Evolutionary conservation across 2,888 invertebrate species (phyloP), one percentile per base, ranked within the genome.

Genomic region (Hypselothyrea guttata): DNA sequence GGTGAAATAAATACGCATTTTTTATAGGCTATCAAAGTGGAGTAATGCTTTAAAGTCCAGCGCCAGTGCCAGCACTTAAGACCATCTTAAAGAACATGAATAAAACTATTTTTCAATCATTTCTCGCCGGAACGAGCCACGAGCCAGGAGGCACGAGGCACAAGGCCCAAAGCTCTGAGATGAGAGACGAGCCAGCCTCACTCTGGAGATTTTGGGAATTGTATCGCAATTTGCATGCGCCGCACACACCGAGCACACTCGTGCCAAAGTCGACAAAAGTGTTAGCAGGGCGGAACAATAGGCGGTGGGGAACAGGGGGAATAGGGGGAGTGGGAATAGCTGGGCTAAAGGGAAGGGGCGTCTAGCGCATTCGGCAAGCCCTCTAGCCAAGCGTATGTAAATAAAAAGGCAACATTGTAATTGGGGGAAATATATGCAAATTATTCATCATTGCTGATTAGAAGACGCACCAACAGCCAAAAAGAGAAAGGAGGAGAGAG

Each of bases 371-470:
- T 30, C 15, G 30, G 7, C n/a, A 42, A 18, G 15, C 45, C 59
- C 59, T 33, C 48, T 31, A 66, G 69, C 57, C 46, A 51, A 55
- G 54, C 53, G 62, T 69, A 82, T 81, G 78, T 71, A 75, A 81
- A 77, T 77, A 86, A 75, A 70, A 84, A 84, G 86, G 86, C 86
- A 85, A 71, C 71, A 75, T 63, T 79, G 86, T 84, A 86, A 86
- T 75, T 78, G 69, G 75, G 73, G 76, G 71, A 85, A 88, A 86
- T 75, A 78, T 88, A 89, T 88, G 88, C 79, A 88, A 87, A 88
- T 88, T 88, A 88, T 87, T 88, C 86, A 88, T 86, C 85, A 87
- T 88, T 86, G 88, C 86, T 88, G 86, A 88, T 89, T 86, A 89
- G 86, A 89, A 87, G 84, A 71, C 59, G 65, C 58, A 60, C 38